Conservation (phyloP, 2,888 invertebrate genomes). For the Drosophila tanythrix region DNA sequence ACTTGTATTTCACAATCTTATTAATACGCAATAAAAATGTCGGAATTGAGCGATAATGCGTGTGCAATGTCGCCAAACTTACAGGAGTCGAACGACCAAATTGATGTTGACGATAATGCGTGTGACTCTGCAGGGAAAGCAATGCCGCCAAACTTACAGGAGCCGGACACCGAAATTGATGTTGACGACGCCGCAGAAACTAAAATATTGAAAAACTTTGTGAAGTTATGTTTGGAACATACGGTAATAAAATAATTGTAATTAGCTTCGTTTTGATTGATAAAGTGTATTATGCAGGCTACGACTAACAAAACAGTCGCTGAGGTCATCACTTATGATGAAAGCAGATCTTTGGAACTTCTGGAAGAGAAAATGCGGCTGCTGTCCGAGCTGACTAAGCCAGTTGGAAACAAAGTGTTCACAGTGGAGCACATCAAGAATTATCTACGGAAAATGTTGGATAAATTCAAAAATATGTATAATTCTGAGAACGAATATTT, state of each 20-base stretch:
- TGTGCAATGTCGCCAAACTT: too few species aligned
- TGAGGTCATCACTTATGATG: rapidly evolving
- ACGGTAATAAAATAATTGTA: conserved; percentile 10
- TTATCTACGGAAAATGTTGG: conserved; percentile 1
- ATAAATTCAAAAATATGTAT: neutral
- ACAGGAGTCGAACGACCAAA: neutral
- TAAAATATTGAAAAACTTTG: conserved; percentile 3
- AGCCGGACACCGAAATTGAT: neutral
- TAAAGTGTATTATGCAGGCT: conserved; percentile 3
- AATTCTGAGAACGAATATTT: neutral
- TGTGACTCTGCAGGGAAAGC: neutral
- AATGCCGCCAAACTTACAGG: neutral
- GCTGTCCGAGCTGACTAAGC: neutral
- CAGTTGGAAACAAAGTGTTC: neutral
- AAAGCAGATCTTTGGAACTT: neutral
- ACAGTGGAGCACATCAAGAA: neutral
- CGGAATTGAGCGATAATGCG: conserved; percentile 6
- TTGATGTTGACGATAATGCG: conserved; percentile 16
- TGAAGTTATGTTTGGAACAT: neutral
- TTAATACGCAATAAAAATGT: conserved; percentile 11
- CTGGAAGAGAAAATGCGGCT: conserved; percentile 20
- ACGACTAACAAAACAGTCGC: neutral
- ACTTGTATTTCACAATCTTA: neutral
- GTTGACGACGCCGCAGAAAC: neutral
- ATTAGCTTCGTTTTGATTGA: neutral